Evolutionary conservation across 2,113 vertebrate genomes (phyloP).

Genomic region (Dipodomys stephensi): DNA sequence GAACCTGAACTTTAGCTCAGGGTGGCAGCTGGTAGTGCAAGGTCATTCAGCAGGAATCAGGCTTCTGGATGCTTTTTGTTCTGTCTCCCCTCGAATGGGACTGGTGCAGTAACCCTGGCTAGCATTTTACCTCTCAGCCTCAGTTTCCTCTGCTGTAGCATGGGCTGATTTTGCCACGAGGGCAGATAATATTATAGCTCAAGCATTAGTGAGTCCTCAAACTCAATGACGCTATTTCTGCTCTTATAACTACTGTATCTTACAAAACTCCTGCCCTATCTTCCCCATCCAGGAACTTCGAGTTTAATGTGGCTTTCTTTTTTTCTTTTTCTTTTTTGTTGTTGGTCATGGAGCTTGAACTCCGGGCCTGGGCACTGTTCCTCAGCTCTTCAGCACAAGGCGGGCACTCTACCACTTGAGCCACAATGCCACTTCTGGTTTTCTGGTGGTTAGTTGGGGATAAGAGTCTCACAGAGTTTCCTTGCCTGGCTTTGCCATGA

Average conservation of each 20-base stretch:
- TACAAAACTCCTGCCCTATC: background rate
- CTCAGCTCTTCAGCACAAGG: no score
- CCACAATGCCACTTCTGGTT: no score
- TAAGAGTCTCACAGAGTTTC: no score
- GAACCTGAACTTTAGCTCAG: background rate
- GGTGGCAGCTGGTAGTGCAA: background rate
- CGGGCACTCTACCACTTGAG: no score
- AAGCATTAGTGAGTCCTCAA: background rate
- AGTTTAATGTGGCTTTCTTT: background rate
- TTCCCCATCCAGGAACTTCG: background rate
- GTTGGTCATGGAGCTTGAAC: background rate
- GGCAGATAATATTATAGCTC: no score
- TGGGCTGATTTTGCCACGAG: constrained; percentile 8
- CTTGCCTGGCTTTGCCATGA: no score
- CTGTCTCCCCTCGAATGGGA: background rate
- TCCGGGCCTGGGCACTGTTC: no score
- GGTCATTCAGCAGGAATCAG: background rate
- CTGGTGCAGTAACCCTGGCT: background rate
- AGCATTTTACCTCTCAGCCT: constrained; percentile 15
- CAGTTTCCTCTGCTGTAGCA: constrained; percentile 26
- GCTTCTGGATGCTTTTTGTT: background rate
- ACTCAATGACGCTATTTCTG: background rate
- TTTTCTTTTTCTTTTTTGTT: background rate
- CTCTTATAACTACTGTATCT: background rate
- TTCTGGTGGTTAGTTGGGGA: no score